A percentile compares a stretch with the other conserved stretches of the same genome.
phyloP scores from a whole-genome alignment of 2,888 invertebrate species.

The Labia minor region DNA sequence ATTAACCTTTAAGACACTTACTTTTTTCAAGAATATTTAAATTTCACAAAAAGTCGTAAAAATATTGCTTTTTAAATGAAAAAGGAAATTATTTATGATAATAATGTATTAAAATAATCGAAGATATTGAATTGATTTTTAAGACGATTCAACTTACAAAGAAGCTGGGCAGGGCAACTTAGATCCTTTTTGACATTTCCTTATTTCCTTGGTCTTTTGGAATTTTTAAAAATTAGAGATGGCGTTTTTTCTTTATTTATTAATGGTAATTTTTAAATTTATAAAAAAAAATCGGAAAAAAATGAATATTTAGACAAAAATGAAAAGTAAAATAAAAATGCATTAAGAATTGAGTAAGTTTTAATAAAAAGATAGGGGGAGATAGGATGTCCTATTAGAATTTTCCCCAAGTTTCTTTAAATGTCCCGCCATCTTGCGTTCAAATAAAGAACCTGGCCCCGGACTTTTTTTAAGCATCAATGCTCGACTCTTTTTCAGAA shows the following conservation, averaged over 20 bases:
- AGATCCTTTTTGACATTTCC: constrained; percentile 13
- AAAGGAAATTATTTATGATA: neutral
- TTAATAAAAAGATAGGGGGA: neutral
- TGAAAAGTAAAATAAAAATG: neutral
- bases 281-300: neutral
- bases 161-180: constrained; percentile 3
- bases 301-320: neutral
- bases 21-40: neutral
- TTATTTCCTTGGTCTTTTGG: neutral
- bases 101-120: neutral
- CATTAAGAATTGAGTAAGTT: neutral
- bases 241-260: neutral
- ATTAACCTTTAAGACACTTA: neutral
- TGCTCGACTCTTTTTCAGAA: neutral
- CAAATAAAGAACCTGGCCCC: neutral
- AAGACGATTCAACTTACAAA: constrained; percentile 2
- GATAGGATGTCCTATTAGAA: neutral
- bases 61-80: neutral
- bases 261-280: neutral
- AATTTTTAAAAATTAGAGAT: no score
- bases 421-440: constrained; percentile 2
- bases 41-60: neutral
- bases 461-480: neutral
- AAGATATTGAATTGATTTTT: constrained; percentile 7
- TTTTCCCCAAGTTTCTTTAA: neutral